These are phyloP conservation scores for Tyria jacobaeae DNA, from an alignment of 2,888 invertebrate genomes.

Conservation along the genomic window DNA sequence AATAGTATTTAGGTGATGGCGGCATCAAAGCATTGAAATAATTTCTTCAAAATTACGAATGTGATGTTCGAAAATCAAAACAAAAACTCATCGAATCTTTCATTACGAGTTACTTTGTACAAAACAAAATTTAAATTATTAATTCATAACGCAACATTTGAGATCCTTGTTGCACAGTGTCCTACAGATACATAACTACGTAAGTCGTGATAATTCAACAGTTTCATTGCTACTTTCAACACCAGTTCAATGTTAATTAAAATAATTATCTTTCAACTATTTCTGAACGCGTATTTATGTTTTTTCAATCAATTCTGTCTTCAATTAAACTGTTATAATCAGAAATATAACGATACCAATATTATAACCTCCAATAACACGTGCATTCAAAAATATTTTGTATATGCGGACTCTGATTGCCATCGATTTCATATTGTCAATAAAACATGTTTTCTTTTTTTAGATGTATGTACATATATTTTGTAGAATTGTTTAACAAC, in stretches of 20 bases:
- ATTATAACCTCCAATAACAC: not conserved
- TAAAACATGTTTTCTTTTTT: too few species aligned
- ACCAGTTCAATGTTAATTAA: conserved; percentile 34
- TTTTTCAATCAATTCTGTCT: not conserved
- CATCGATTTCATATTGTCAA: not conserved
- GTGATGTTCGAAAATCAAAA: too few species aligned
- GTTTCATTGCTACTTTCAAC: conserved; percentile 33
- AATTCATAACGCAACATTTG: not conserved
- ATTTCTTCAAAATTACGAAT: too few species aligned
- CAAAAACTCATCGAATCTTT: too few species aligned
- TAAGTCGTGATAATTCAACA: conserved; percentile 26
- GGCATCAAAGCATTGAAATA: too few species aligned
- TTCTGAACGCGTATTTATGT: not conserved
- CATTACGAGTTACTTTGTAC: too few species aligned
- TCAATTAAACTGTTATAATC: not conserved
- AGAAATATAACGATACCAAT: too few species aligned
- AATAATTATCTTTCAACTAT: conserved; percentile 17
- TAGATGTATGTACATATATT: too few species aligned
- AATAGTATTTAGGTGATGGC: not conserved
- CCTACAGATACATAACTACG: too few species aligned
- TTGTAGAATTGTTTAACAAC: too few species aligned
- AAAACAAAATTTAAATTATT: not conserved
- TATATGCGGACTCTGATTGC: not conserved
- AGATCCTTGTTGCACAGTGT: conserved; percentile 8
- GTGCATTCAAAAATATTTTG: not conserved